Evolutionary conservation across 2,797 vertebrate genomes (phyloP), one percentile per base, ranked within the genome.

Genomic region (Fistularia tabacaria): DNA sequence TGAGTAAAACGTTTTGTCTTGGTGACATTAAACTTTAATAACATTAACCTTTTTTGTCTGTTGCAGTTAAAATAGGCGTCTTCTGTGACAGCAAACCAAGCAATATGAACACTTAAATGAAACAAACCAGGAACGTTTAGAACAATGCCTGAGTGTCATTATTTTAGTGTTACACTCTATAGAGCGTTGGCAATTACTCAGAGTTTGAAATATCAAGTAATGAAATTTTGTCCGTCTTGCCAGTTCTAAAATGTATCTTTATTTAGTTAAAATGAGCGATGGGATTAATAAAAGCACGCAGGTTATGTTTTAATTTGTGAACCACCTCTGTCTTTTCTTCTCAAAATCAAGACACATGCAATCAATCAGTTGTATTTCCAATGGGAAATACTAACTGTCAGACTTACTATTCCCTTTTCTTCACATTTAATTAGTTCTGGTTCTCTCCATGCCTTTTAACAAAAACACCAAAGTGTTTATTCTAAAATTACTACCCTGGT

Each of bases 331-430:
- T 67, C 67, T 73, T 66, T 70, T 80, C 54, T 74, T 83, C 72
- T 75, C 55, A 81, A 77, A 81, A 82, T 69, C 36, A 59, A 72
- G 57, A 78, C 59, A 59, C 61, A 62, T 57, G 46, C 72, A 43
- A 83, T 84, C 74, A 73, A 74, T 77, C 79, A 66, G 69, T 51
- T 69, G 73, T 58, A 55, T 65, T 80, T 83, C 79, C 76, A 74
- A 36, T 54, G 71, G 76, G 75, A 83, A 83, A 81, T 51, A n/a
- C 61, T 76, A 71, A 77, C 14, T 70, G 80, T 70, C 37, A 14
- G 72, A 72, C 82, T 79, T 69, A 78, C 86, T 85, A 75, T 71
- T 82, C 79, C 65, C 45, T 65, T 80, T 82, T 62, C 64, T 70
- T 50, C 68, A 65, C 58, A 62, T 70, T 76, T 85, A 79, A 87